phyloP scores from a whole-genome alignment of 2,797 vertebrate genomes.

The Eurystomus glaucurus region DNA sequence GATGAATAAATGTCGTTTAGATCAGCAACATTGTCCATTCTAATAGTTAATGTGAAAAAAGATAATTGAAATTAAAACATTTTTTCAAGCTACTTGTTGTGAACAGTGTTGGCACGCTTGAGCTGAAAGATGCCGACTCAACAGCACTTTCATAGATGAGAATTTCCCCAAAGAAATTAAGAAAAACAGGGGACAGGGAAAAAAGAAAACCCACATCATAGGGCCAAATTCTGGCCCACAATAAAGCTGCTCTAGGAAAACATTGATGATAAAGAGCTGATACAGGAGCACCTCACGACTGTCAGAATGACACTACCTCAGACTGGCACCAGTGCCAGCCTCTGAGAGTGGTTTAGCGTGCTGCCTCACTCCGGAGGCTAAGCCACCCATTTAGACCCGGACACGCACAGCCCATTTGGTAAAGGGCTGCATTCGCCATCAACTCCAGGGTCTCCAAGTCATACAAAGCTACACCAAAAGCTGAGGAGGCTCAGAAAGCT shows the following conservation, averaged over 20 bases:
- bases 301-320: background rate
- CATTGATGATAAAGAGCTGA: background rate
- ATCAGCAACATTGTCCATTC: background rate
- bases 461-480: background rate
- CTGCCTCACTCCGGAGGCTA: background rate
- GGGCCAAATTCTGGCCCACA: background rate
- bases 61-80: background rate
- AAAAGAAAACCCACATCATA: background rate
- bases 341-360: background rate
- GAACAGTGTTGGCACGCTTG: background rate
- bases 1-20: background rate
- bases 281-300: fast-evolving
- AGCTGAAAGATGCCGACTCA: background rate
- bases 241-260: background rate
- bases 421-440: background rate
- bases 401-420: fast-evolving
- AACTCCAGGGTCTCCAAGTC: background rate
- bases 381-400: background rate
- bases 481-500: background rate
- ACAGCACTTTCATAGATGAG: background rate
- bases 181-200: background rate
- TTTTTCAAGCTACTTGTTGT: background rate
- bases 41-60: background rate
- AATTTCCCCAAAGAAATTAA: background rate
- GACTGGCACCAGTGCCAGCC: background rate